Conservation (phyloP, 2,888 invertebrate genomes). For the Cosmorhoe ocellata region DNA sequence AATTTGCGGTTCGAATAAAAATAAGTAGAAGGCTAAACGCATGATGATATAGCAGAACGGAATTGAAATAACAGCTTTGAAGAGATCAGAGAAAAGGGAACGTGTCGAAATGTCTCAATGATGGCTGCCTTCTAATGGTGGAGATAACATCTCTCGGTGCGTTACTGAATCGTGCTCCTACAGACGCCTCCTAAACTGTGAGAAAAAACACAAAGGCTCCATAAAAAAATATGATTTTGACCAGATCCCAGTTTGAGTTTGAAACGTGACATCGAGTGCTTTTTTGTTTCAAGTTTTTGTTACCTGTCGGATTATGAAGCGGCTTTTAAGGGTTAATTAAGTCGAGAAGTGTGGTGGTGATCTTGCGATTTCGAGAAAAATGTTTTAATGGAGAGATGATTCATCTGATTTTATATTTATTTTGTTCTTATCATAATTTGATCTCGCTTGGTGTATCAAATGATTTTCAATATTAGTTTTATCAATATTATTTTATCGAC, state of each 20-base stretch:
- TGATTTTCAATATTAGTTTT: slow-evolving; percentile 12
- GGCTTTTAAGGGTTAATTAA: slow-evolving; percentile 76
- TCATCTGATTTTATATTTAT: slow-evolving; percentile 37
- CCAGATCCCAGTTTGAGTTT: slow-evolving; percentile 53
- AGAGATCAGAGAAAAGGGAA: slow-evolving; percentile 59
- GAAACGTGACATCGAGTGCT: slow-evolving; percentile 75
- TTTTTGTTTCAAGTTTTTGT: slow-evolving; percentile 68
- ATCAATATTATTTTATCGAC: too few relatives aligned
- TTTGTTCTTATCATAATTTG: slow-evolving; percentile 32
- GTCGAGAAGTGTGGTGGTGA: slow-evolving; percentile 63
- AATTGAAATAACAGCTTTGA: slow-evolving; percentile 65
- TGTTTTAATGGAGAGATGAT: slow-evolving; percentile 46
- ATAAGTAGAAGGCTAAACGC: slow-evolving; percentile 37
- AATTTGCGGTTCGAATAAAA: slow-evolving; percentile 37
- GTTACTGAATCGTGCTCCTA: slow-evolving; percentile 77
- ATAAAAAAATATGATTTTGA: slow-evolving; percentile 75
- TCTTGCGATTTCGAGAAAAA: slow-evolving; percentile 53
- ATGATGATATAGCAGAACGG: slow-evolving; percentile 47
- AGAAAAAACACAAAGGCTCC: slow-evolving; percentile 78
- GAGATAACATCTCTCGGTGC: slow-evolving; percentile 77
- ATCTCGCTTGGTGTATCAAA: slow-evolving; percentile 26
- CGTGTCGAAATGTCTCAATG: slow-evolving; percentile 77
- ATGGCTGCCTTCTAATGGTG: slow-evolving; percentile 70
- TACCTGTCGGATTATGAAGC: slow-evolving; percentile 64
- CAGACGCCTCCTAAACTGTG: slow-evolving; percentile 74